Evolutionary conservation across 30 jellyfish, hydroid and myxozoan species (phyloP), one percentile per base, ranked within the genome.

Genomic region (Hydractinia echinata): DNA sequence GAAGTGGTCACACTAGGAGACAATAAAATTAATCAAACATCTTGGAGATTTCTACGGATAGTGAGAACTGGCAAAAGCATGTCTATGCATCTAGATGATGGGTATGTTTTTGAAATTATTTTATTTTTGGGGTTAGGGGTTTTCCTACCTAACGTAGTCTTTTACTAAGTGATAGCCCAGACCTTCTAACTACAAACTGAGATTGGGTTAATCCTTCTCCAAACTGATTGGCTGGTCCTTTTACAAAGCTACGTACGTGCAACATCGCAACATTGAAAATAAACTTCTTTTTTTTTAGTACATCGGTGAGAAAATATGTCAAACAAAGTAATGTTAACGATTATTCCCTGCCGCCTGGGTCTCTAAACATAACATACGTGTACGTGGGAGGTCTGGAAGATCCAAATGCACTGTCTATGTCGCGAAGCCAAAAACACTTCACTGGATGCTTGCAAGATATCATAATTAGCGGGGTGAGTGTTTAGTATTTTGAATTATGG

Each of bases 401-500:
- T 4, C 85, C 85, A 48, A 18, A 55, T 48, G 13, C 53, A 49
- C 51, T 77, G 15, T 10, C 55, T 4, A 21, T 44, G 74, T 77
- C 85, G 1, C 51, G 30, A 16, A 54, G 77, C 4, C 55, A 60
- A 55, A 55, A 20, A 16, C 73, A 64, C 30, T 77, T 77, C 79
- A 54, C 20, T 18, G 85, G 85, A 1, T 77, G 85, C 85, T 54
- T 77, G 85, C 85, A 77, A 77, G 85, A 77, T 55, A 60, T 77
- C 13, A 55, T 77, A 52, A 77, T 77, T 61, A 48, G 54, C 4
- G 78, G 60, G 85, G 85, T 77, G 1, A 11, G 83, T 30, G 44
- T 2, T 30, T 30, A 30, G 2, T 30, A 30, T 30, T 30, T 30
- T 30, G 44, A 30, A 30, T 30, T 30, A 30, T 0, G 44, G 44